These are phyloP conservation scores for Agonopterix heracliana DNA, from an alignment of 2,888 invertebrate species.

Conservation along the genomic window DNA sequence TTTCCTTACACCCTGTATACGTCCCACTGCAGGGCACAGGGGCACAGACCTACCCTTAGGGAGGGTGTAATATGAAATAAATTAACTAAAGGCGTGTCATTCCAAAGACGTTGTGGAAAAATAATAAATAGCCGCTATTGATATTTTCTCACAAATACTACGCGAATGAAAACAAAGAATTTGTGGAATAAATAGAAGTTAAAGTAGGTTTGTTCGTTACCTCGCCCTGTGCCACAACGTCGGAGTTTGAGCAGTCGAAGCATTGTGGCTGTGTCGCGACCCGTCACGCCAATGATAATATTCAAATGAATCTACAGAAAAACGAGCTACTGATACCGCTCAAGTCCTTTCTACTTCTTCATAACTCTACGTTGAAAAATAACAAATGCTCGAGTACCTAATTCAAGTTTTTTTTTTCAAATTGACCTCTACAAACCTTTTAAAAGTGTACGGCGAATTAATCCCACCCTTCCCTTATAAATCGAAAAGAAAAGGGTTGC, in stretches of 20 bases:
- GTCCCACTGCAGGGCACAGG: too few species aligned
- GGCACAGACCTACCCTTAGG: too few species aligned
- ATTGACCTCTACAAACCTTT: slow-evolving; percentile 23
- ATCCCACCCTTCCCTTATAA: slow-evolving; percentile 34
- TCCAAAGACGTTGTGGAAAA: too few species aligned
- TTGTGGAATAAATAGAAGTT: too few species aligned
- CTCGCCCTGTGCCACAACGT: too few species aligned
- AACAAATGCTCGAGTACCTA: background rate
- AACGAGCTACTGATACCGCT: slow-evolving; percentile 12
- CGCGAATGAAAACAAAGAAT: too few species aligned
- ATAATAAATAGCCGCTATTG: too few species aligned
- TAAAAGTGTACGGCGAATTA: slow-evolving; percentile 30
- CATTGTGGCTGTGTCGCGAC: slow-evolving; percentile 2
- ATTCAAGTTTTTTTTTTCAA: slow-evolving; percentile 1
- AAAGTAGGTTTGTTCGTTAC: too few species aligned
- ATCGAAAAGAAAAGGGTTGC: slow-evolving; percentile 43
- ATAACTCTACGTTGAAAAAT: slow-evolving; percentile 1
- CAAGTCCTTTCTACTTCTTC: slow-evolving; percentile 2
- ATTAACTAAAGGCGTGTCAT: too few species aligned
- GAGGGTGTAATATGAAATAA: too few species aligned
- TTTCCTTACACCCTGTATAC: too few species aligned
- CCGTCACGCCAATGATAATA: slow-evolving; percentile 13
- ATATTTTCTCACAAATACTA: too few species aligned
- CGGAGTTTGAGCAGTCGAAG: background rate
- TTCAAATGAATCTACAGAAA: slow-evolving; percentile 19